Conservation (phyloP, 2,797 vertebrate genomes). For the Neosalanx taihuensis region DNA sequence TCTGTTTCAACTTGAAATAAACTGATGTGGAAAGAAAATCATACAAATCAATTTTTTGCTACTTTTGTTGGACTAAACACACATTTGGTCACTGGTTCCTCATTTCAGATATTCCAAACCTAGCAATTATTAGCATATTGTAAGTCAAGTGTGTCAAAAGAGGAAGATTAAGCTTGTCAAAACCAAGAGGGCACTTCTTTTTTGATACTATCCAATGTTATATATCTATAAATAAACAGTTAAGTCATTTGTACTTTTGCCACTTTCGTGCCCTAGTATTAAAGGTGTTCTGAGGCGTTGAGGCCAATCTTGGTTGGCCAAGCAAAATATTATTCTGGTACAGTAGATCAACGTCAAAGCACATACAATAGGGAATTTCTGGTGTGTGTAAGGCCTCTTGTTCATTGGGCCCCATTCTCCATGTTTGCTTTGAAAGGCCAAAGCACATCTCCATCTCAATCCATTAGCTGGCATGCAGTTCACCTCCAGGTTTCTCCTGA, state of each 20-base stretch:
- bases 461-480: conserved; percentile 95
- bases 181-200: conserved; percentile 55
- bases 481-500: conserved; percentile 92
- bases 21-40: neutral
- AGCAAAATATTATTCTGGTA: conserved; percentile 63
- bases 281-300: conserved; percentile 65
- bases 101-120: conserved; percentile 20
- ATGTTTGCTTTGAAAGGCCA: conserved; percentile 95
- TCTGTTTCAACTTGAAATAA: conserved; percentile 42
- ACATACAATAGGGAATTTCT: conserved; percentile 42
- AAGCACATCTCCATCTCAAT: conserved; percentile 90
- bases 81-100: neutral
- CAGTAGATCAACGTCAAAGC: conserved; percentile 67
- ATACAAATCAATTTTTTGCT: neutral
- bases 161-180: conserved; percentile 60
- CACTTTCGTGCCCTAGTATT: conserved; percentile 59
- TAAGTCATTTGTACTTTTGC: conserved; percentile 57
- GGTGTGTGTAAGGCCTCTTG: conserved; percentile 38
- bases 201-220: conserved; percentile 49
- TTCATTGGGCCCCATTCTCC: conserved; percentile 55
- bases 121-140: conserved; percentile 29
- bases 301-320: conserved; percentile 57
- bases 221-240: conserved; percentile 71
- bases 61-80: neutral
- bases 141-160: conserved; percentile 59